phyloP scores from a whole-genome alignment of 2,797 vertebrate genomes.

The Melanotaenia boesemani region DNA sequence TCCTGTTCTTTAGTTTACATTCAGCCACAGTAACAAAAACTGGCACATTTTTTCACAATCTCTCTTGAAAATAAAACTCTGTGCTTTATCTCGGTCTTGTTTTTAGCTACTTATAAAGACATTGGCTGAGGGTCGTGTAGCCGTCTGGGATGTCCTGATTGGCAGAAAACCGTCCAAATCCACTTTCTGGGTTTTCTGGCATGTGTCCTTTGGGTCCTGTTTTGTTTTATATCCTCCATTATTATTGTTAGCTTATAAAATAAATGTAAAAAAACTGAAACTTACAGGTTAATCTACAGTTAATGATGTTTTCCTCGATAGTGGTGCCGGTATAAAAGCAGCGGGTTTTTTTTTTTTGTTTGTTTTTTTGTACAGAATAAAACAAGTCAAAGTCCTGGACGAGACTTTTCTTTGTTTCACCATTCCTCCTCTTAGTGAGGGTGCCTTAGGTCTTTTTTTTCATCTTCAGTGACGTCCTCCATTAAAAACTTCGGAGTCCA shows the following conservation, averaged over 20 bases:
- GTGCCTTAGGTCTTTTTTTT: constrained; percentile 39
- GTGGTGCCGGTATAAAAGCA: constrained; percentile 73
- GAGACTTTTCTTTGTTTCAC: constrained; percentile 20
- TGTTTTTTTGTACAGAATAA: constrained; percentile 50
- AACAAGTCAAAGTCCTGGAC: constrained; percentile 27
- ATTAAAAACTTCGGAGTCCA: constrained; percentile 30
- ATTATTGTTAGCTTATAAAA: constrained; percentile 35
- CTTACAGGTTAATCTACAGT: constrained; percentile 60
- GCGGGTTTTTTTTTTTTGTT: constrained; percentile 38
- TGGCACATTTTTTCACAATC: no score
- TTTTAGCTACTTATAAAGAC: background rate
- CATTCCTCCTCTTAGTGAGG: constrained; percentile 26
- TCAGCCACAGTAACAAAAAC: background rate
- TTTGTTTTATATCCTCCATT: constrained; percentile 5
- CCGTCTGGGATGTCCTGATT: background rate
- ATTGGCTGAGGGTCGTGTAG: background rate
- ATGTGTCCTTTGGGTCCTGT: background rate
- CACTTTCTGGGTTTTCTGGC: background rate
- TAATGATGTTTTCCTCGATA: constrained; percentile 13
- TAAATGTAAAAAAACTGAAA: constrained; percentile 55
- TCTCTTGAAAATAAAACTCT: constrained; percentile 40
- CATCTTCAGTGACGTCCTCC: constrained; percentile 16
- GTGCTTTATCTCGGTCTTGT: background rate
- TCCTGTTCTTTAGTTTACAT: background rate
- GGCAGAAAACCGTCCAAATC: background rate